Conservation (phyloP, 1,140 invertebrate genomes). For the Ceratosolen fusciceps region DNA sequence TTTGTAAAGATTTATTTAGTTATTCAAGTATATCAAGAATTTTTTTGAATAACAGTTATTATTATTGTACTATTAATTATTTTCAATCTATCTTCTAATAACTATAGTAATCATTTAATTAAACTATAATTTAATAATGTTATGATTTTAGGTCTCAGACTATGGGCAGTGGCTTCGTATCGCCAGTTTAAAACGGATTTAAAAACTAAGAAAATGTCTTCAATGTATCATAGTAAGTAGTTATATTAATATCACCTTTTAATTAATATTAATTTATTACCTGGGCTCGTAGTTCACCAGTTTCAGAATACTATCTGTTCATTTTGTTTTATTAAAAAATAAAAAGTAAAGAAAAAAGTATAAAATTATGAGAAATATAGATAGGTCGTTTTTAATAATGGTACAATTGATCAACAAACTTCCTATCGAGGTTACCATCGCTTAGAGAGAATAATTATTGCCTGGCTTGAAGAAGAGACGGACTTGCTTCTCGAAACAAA, state of each 20-base stretch:
- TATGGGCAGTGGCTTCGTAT: conserved; percentile 76
- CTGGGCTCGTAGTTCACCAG: too few relatives aligned
- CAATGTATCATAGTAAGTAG: conserved; percentile 60
- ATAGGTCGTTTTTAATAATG: conserved; percentile 58
- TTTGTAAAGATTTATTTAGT: too few relatives aligned
- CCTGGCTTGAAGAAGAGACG: conserved; percentile 30
- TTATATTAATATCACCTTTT: conserved; percentile 12
- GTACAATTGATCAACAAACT: conserved; percentile 53
- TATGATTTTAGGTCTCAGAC: conserved; percentile 73
- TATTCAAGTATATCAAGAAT: too few relatives aligned
- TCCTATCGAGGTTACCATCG: conserved; percentile 54
- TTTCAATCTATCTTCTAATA: too few relatives aligned
- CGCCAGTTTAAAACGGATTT: conserved; percentile 72
- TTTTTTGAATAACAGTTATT: too few relatives aligned
- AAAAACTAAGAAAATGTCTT: conserved; percentile 34
- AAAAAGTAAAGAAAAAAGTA: conserved; percentile 12
- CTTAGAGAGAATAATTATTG: conserved; percentile 49
- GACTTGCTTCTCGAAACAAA: conserved; percentile 46
- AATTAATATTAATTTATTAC: too few relatives aligned
- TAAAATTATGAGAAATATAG: conserved; percentile 42
- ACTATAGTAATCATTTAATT: too few relatives aligned
- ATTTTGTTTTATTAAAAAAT: neutral
- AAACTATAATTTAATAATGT: too few relatives aligned
- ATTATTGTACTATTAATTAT: too few relatives aligned
- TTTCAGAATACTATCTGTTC: neutral